These are phyloP conservation scores for Spilogale gracilis DNA, from an alignment of 2,113 vertebrate species.

Conservation along the genomic window DNA sequence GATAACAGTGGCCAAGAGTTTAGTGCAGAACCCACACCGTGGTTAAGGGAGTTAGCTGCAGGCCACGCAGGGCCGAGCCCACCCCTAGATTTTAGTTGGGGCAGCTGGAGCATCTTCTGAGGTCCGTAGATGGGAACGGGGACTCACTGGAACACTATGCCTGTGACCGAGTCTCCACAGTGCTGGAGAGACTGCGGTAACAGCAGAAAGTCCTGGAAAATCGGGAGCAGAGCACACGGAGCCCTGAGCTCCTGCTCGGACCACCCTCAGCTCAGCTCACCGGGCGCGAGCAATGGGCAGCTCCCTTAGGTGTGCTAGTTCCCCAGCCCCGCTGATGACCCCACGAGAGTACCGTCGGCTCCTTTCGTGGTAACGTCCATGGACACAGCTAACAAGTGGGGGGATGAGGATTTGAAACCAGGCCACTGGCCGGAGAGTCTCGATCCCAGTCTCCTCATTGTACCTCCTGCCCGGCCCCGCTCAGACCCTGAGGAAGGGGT, in stretches of 20 bases:
- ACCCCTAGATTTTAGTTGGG: not conserved
- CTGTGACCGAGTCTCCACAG: not conserved
- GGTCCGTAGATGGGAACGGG: not conserved
- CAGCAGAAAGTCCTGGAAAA: not conserved
- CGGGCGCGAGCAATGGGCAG: accelerated
- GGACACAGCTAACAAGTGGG: not conserved
- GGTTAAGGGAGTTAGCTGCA: not conserved
- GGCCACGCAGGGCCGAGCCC: not conserved
- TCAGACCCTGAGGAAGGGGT: too few species aligned
- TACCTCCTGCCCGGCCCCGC: not conserved
- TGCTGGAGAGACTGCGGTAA: not conserved
- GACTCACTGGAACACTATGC: too few species aligned
- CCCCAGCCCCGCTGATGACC: too few species aligned
- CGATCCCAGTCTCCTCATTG: not conserved
- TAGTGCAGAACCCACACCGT: not conserved
- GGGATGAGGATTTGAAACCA: not conserved
- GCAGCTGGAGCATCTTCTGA: not conserved
- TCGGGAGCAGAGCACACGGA: not conserved
- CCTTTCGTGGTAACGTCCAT: not conserved
- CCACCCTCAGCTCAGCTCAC: not conserved
- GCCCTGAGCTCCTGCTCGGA: not conserved
- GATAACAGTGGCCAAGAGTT: not conserved
- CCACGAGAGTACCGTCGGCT: accelerated
- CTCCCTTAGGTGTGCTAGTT: not conserved
- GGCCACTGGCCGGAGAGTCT: not conserved